Base-by-base conservation (phyloP, 2,888 invertebrate genomes). In the Stomorhina lunata region DNA sequence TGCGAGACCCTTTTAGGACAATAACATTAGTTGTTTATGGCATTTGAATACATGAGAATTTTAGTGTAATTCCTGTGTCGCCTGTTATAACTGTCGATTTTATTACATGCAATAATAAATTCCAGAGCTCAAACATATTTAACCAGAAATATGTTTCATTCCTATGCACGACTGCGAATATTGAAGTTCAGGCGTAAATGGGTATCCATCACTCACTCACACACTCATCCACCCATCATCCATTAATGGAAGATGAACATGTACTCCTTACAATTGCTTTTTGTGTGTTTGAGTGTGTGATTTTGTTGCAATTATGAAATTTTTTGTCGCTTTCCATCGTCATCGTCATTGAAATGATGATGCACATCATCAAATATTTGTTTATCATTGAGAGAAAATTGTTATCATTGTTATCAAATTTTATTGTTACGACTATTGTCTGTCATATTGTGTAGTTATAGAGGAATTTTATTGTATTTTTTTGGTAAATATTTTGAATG, bases 361-460 rank as follows among this genome's bases (percentile, higher is more conserved):
- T 32, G 20, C 5, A 59, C 55, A 68, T 34, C 29, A 48, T 20
- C 22, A 78, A 37, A 66, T 34, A 34, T 59, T 15, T 71, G 22
- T 15, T 50, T 69, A 57, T 29, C 32, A 73, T 45, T 37, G n/a
- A 43, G 12, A 63, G 17, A 9, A 63, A 25, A 48, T 61, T 34
- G 68, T 65, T 73, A 50, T 69, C 69, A 57, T 72, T 76, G 66
- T 59, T 66, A 65, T 73, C 45, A 69, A 61, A 43, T 68, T 76
- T 61, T 79, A 79, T 48, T 55, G 59, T 66, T 17, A 40, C 53
- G 77, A 61, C 68, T 27, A 65, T 34, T 45, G 34, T 50, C 27
- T n/a, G n/a, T n/a, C n/a, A n/a, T n/a, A 40, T 69, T 55, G 45
- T 63, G 7, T 29, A 12, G 22, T 12, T 50, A 22, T 17, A 17